phyloP scores from a whole-genome alignment of 2,888 invertebrate species.

The Oscheius sp. region DNA sequence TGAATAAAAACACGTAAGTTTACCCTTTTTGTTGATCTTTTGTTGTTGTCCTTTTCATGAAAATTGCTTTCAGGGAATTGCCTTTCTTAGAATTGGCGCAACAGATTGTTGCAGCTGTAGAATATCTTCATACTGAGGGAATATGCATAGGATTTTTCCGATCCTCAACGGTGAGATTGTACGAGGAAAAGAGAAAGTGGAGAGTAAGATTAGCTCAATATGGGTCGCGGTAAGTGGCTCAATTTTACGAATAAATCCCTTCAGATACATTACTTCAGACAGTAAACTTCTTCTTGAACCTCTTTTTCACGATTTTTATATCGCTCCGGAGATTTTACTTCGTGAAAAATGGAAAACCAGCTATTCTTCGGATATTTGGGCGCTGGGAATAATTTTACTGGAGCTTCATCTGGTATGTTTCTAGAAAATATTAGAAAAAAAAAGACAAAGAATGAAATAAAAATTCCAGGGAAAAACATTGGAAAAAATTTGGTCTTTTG shows the following conservation, averaged over 20 bases:
- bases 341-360: conserved; percentile 14
- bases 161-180: conserved; percentile 85
- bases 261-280: conserved; percentile 38
- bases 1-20: conserved; percentile 6
- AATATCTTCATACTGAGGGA: conserved; percentile 81
- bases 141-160: conserved; percentile 82
- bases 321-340: conserved; percentile 42
- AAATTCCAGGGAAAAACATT: conserved; percentile 30
- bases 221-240: conserved; percentile 11
- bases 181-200: conserved; percentile 75
- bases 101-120: conserved; percentile 79
- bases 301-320: conserved; percentile 11
- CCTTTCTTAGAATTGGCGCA: conserved; percentile 7
- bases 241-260: background rate
- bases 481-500: conserved; percentile 40
- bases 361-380: conserved; percentile 85
- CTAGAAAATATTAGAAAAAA: no score
- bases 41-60: background rate
- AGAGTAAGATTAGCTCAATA: conserved; percentile 20
- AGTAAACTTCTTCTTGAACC: conserved; percentile 32
- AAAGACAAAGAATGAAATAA: no score
- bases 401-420: conserved; percentile 78
- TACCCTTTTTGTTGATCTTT: no score
- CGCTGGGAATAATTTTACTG: conserved; percentile 88
- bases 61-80: background rate